A percentile compares a stretch with the other conserved stretches of the same genome.
Evolutionary conservation across 2,797 vertebrate genomes (phyloP).

Genomic region (Notolabrus celidotus): DNA sequence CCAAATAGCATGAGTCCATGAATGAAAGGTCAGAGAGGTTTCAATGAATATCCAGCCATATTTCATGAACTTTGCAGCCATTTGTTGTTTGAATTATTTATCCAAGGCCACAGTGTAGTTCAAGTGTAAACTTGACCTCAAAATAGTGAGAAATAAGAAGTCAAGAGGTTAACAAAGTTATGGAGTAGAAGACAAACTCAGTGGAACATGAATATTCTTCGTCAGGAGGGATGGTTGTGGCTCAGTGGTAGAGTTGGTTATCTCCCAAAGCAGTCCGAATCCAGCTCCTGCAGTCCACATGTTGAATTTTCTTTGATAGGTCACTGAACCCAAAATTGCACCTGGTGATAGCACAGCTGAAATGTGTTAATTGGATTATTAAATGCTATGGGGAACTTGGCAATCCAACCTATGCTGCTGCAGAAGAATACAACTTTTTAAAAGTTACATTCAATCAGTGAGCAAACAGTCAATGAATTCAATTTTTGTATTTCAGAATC

Average conservation of each 20-base stretch:
- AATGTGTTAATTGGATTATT: too few relatives aligned
- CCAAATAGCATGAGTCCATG: neutral
- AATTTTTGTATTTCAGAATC: neutral
- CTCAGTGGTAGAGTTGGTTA: too few relatives aligned
- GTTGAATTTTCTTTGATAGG: too few relatives aligned
- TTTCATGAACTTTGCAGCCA: neutral
- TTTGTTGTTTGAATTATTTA: neutral
- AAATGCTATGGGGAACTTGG: too few relatives aligned
- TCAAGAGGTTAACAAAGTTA: constrained; percentile 6
- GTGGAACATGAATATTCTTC: constrained; percentile 1
- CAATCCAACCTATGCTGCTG: too few relatives aligned
- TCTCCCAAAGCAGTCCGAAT: too few relatives aligned
- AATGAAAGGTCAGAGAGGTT: constrained; percentile 5
- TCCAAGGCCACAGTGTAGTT: neutral
- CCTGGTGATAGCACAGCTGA: too few relatives aligned
- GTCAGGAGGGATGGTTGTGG: neutral
- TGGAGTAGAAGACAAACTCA: too few relatives aligned
- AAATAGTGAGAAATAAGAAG: neutral
- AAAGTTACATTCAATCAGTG: neutral
- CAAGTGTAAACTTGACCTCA: neutral
- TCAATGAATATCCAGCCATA: neutral
- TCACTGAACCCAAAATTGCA: too few relatives aligned
- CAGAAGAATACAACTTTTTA: neutral
- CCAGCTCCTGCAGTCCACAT: too few relatives aligned
- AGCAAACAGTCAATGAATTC: neutral